Base-by-base conservation (phyloP, 2,888 invertebrate genomes). In the Chelonus formosanus region DNA sequence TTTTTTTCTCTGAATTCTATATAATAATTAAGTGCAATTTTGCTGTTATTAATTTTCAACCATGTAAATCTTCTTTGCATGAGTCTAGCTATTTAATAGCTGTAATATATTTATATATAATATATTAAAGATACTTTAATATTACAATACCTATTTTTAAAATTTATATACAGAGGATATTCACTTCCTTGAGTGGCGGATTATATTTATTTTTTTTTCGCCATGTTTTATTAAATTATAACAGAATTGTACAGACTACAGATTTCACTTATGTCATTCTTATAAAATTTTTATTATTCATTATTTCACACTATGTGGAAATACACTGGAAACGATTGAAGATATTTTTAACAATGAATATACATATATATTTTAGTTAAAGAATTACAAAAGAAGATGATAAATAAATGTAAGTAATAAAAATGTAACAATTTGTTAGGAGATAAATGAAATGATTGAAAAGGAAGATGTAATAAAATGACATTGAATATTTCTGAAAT, bases 41-140 rank as follows among this genome's bases (percentile, higher is more conserved):
- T 20, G 20, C 2, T 20, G 20, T 20, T 20, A 20, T 20, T 20
- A 20, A 20, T 74, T 74, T 62, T 68, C 75, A 79, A 80, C 78
- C 80, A 78, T 80, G 80, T 80, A 78, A 80, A 80, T 79, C 79
- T 78, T 78, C 76, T 78, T 80, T 78, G 75, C 78, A 78, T 75
- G 73, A 76, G 74, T 75, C 72, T 74, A 79, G 82, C 83, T 82
- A 82, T 81, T 79, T 78, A 68, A 80, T 81, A 82, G 81, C 81
- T 76, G 74, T 75, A 71, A 76, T 78, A 73, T 77, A 56, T 66
- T 43, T 55, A 57, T 65, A 52, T 58, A 58, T 64, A 58, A 44
- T 65, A 63, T 73, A 71, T 71, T 70, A 70, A 73, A 72, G 71
- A 66, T 73, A 74, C 65, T 64, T 71, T 67, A 71, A 72, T 73